These are phyloP conservation scores for Ganaspis brasiliensis DNA, from an alignment of 2,888 invertebrate genomes.

Conservation along the genomic window DNA sequence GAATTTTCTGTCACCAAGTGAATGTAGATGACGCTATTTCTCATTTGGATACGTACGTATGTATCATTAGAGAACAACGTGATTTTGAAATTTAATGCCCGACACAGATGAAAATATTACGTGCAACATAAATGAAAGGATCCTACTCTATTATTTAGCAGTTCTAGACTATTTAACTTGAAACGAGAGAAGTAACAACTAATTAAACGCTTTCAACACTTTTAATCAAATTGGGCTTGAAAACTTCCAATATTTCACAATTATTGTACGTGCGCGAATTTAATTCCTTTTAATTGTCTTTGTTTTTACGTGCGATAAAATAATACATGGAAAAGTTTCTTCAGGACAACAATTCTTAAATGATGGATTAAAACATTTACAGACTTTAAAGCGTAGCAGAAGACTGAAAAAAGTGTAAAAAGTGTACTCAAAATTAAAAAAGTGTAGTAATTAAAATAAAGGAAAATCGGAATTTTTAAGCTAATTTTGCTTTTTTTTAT, in stretches of 20 bases:
- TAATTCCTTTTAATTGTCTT: no score
- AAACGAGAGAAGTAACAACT: neutral
- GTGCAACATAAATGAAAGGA: neutral
- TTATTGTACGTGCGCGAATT: neutral
- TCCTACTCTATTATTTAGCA: neutral
- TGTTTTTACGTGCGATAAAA: no score
- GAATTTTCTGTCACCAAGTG: neutral
- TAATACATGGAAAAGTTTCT: no score
- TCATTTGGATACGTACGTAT: neutral
- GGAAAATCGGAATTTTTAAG: no score
- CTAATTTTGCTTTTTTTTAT: no score
- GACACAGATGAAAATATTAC: neutral
- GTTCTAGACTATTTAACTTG: neutral
- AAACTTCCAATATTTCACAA: neutral
- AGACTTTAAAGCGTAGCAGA: no score
- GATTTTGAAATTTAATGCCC: constrained; percentile 8
- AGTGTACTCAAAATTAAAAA: no score
- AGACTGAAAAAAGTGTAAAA: no score
- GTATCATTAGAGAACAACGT: constrained; percentile 11
- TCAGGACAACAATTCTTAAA: no score
- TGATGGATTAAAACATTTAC: no score
- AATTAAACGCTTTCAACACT: neutral
- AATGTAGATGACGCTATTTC: no score
- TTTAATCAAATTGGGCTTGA: neutral
- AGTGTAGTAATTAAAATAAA: no score